These are phyloP conservation scores for Hydractinia echinata DNA, from an alignment of 30 jellyfish, hydroid and myxozoan genomes.

Conservation along the genomic window DNA sequence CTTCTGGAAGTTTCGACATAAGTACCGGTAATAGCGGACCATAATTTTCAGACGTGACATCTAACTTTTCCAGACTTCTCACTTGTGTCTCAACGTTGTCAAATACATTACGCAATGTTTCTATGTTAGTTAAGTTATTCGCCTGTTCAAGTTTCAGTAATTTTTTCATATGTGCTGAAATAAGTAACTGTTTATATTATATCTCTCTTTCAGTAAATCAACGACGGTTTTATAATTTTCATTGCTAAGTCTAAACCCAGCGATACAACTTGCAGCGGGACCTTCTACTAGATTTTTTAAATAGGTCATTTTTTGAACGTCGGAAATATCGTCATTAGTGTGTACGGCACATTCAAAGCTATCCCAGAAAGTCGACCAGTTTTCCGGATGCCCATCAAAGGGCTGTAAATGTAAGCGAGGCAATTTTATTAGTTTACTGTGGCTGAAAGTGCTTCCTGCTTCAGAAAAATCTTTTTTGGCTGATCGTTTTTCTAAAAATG, in stretches of 20 bases:
- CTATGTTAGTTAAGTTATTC: constrained; percentile 10
- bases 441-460: too few species aligned
- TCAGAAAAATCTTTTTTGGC: too few species aligned
- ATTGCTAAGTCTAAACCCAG: not conserved
- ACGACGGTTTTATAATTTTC: constrained; percentile 30
- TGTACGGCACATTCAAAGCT: too few species aligned
- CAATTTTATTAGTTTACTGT: too few species aligned
- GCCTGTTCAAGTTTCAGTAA: constrained; percentile 29
- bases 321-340: too few species aligned
- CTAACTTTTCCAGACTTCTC: constrained; percentile 42
- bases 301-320: too few species aligned
- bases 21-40: constrained; percentile 55
- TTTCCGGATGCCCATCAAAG: too few species aligned
- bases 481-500: too few species aligned
- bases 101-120: constrained; percentile 16
- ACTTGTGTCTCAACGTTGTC: constrained; percentile 43
- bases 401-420: too few species aligned
- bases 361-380: too few species aligned
- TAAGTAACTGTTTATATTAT: constrained; percentile 33
- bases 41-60: constrained; percentile 30
- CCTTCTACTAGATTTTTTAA: too few species aligned
- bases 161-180: constrained; percentile 59
- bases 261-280: too few species aligned
- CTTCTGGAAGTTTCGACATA: constrained; percentile 52
- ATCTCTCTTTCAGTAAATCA: constrained; percentile 36